Percentiles rank a stretch among this genome's conserved stretches.
Evolutionary conservation across 2,797 vertebrate genomes (phyloP).

Genomic region (Galagoides demidoff): DNA sequence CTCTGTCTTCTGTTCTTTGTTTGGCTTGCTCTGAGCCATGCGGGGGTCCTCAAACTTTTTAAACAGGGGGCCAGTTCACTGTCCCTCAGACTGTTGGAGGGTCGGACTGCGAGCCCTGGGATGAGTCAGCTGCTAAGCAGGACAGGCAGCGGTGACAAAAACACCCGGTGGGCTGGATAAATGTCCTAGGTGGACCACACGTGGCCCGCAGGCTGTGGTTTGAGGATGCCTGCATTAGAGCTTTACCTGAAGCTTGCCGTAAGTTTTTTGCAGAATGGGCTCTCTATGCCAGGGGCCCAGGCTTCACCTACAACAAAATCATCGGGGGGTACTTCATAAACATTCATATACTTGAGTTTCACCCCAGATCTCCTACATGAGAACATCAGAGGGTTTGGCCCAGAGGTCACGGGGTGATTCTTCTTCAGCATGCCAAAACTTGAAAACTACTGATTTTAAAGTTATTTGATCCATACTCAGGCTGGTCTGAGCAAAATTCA

Average conservation of each 20-base stretch:
- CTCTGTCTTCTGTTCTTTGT: too few relatives aligned
- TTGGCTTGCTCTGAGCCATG: background rate
- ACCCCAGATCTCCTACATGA: background rate
- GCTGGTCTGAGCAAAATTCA: background rate
- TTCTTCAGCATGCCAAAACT: background rate
- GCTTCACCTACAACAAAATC: background rate
- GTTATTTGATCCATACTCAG: background rate
- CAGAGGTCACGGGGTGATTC: background rate
- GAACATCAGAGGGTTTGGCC: background rate
- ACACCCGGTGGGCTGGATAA: too few relatives aligned
- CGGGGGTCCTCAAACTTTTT: too few relatives aligned
- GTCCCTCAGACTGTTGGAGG: too few relatives aligned
- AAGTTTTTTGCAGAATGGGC: background rate
- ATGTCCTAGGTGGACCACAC: too few relatives aligned
- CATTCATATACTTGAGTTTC: fast-evolving
- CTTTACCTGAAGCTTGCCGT: background rate
- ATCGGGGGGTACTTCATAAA: background rate
- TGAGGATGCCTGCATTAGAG: too few relatives aligned
- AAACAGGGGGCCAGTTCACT: too few relatives aligned
- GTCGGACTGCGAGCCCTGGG: too few relatives aligned
- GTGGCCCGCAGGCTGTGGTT: too few relatives aligned
- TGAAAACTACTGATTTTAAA: background rate
- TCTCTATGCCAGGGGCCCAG: background rate
- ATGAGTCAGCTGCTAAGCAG: too few relatives aligned
- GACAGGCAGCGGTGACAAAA: too few relatives aligned